phyloP scores from a whole-genome alignment of 2,888 invertebrate species.

The Nezara viridula region DNA sequence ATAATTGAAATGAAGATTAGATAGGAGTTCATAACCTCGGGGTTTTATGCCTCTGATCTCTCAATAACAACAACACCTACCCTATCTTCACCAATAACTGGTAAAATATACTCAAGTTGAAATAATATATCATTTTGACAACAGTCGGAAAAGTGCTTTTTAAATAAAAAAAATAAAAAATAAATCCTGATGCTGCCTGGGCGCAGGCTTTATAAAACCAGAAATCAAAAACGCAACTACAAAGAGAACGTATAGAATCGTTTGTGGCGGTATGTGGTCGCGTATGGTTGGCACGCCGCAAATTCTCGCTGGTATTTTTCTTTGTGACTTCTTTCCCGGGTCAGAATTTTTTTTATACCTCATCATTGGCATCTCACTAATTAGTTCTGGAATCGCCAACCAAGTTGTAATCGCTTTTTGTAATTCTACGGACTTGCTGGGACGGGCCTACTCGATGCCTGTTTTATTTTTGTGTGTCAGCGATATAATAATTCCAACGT shows the following conservation, averaged over 20 bases:
- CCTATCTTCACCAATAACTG: too few species aligned
- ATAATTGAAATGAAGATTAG: too few species aligned
- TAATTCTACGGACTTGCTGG: not conserved
- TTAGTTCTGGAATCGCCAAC: slow-evolving; percentile 28
- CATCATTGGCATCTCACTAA: slow-evolving; percentile 38
- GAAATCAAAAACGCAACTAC: not conserved
- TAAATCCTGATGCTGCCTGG: not conserved
- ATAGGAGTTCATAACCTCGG: too few species aligned
- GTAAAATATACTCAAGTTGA: too few species aligned
- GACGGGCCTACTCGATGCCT: not conserved
- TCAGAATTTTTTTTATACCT: not conserved
- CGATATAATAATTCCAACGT: not conserved
- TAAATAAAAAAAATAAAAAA: not conserved
- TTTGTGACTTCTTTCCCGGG: not conserved
- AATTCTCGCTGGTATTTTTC: slow-evolving; percentile 19
- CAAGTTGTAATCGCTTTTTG: slow-evolving; percentile 33
- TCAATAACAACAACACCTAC: too few species aligned
- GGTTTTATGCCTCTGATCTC: too few species aligned
- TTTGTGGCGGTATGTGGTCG: not conserved
- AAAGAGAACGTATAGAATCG: not conserved
- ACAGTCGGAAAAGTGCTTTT: too few species aligned
- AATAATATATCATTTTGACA: too few species aligned
- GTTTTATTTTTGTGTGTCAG: not conserved
- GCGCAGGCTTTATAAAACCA: not conserved
- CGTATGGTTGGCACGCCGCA: slow-evolving; percentile 3